A percentile compares a stretch with the other conserved stretches of the same genome.
Evolutionary conservation across 2,797 vertebrate species (phyloP).

Genomic region (Pseudopleuronectes americanus): DNA sequence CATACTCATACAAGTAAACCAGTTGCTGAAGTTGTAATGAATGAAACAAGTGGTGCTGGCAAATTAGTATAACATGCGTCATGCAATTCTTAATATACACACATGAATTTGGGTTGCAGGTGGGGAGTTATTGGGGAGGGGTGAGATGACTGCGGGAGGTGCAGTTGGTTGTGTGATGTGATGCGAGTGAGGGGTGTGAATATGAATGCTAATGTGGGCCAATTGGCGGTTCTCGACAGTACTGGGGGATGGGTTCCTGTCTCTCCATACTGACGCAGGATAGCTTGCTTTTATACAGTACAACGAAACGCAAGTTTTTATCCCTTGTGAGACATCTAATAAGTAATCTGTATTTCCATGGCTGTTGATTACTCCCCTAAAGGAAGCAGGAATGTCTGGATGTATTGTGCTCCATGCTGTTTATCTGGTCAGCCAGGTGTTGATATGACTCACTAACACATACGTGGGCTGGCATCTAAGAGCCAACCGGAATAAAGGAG

Average conservation of each 20-base stretch:
- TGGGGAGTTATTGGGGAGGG: background rate
- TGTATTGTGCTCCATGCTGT: background rate
- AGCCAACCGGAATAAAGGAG: background rate
- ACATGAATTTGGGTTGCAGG: background rate
- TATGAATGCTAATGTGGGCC: background rate
- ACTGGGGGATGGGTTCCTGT: slow-evolving; percentile 1
- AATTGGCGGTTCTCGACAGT: background rate
- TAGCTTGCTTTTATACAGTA: background rate
- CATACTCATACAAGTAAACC: background rate
- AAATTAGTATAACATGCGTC: background rate
- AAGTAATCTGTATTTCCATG: background rate
- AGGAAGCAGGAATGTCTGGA: background rate
- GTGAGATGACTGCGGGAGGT: background rate
- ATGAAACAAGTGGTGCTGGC: background rate
- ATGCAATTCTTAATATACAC: background rate
- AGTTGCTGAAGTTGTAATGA: background rate
- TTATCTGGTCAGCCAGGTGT: slow-evolving; percentile 1
- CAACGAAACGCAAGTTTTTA: background rate
- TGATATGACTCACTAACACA: background rate
- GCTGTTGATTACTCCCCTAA: background rate
- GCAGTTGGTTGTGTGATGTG: background rate
- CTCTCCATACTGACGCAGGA: background rate
- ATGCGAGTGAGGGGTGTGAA: slow-evolving; percentile 3
- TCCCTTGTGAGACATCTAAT: background rate
- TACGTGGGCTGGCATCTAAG: background rate